Conservation (phyloP, 2,113 vertebrate species). For the Eurystomus gularis region DNA sequence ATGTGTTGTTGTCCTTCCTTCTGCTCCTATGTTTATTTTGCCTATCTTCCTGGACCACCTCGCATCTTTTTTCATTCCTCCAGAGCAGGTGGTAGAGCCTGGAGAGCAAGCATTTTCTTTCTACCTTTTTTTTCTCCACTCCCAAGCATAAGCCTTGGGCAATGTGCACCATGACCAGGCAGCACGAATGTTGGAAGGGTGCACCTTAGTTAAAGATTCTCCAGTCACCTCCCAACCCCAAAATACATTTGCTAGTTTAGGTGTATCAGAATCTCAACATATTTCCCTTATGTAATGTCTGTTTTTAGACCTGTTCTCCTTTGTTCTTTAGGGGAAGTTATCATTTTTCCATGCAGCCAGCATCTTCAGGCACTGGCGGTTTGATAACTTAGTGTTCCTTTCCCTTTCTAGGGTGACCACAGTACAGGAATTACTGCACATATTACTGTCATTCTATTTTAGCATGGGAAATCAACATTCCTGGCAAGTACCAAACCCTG, state of each 20-base stretch:
- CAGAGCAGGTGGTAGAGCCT: not conserved
- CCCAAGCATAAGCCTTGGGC: rapidly evolving
- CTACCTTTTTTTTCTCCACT: not conserved
- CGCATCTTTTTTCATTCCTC: not conserved
- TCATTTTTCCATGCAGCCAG: not conserved
- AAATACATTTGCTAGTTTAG: not conserved
- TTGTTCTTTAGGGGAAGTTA: not conserved
- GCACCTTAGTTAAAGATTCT: not conserved
- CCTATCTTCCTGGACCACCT: not conserved
- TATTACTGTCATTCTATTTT: not conserved
- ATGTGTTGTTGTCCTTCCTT: not conserved
- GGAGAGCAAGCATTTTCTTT: not conserved
- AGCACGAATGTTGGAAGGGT: rapidly evolving
- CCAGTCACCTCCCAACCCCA: not conserved
- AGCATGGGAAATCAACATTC: not conserved
- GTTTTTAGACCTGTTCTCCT: not conserved
- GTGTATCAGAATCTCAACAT: not conserved
- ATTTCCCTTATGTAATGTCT: not conserved
- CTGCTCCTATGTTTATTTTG: not conserved
- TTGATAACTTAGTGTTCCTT: not conserved
- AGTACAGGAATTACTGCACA: not conserved
- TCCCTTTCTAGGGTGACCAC: not conserved
- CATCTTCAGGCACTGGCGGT: not conserved
- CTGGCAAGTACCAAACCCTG: not conserved
- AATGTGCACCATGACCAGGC: rapidly evolving